These are phyloP conservation scores for Thripadectes ignobilis DNA, from an alignment of 2,797 vertebrate genomes.

Conservation along the genomic window DNA sequence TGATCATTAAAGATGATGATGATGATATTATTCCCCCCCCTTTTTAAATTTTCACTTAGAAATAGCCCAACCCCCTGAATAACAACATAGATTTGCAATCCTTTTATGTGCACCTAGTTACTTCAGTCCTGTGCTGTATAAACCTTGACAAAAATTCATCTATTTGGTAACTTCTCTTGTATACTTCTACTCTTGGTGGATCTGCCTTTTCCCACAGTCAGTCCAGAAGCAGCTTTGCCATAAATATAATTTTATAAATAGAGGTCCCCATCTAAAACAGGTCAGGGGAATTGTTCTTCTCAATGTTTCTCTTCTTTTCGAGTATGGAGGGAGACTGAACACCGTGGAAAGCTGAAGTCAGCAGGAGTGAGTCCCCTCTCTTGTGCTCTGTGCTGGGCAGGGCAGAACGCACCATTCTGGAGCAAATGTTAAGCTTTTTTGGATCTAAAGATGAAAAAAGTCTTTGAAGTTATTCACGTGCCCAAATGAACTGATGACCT, in stretches of 20 bases:
- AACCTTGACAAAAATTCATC: neutral
- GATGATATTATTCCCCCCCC: no score
- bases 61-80: neutral
- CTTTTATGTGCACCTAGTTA: neutral
- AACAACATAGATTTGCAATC: neutral
- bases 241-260: neutral
- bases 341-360: neutral
- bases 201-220: neutral
- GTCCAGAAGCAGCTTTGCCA: neutral
- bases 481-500: neutral
- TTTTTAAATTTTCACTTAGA: neutral
- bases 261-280: neutral
- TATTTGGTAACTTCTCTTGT: neutral
- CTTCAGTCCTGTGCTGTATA: neutral
- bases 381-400: accelerated
- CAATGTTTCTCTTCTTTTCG: neutral
- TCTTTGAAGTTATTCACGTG: neutral
- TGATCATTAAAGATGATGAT: neutral
- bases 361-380: neutral
- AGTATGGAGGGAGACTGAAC: neutral
- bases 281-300: neutral
- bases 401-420: no score
- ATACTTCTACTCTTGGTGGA: neutral
- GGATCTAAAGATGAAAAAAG: neutral
- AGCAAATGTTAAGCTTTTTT: neutral